phyloP scores from a whole-genome alignment of 2,797 vertebrate genomes.

The Steatocranus sp. region DNA sequence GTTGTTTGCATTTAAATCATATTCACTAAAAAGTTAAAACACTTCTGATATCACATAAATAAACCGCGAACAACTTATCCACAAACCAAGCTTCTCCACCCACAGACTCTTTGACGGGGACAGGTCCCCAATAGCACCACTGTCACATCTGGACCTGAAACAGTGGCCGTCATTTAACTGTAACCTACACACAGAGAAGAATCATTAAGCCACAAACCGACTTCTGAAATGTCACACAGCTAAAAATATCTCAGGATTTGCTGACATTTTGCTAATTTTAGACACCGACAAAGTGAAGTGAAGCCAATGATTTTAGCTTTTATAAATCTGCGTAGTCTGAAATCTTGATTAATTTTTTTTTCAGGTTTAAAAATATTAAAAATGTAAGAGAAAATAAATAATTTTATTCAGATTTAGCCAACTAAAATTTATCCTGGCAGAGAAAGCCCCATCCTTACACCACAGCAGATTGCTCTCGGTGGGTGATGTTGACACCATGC shows the following conservation, averaged over 20 bases:
- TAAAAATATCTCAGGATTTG: not conserved
- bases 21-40: not conserved
- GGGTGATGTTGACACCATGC: slow-evolving; percentile 3
- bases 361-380: not conserved
- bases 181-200: not conserved
- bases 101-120: not conserved
- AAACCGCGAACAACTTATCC: not conserved
- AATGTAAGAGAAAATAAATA: not conserved
- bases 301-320: not conserved
- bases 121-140: not conserved
- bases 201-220: not conserved
- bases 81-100: not conserved
- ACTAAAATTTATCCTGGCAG: not conserved
- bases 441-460: not conserved
- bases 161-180: not conserved
- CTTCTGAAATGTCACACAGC: not conserved
- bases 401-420: not conserved
- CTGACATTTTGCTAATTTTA: not conserved
- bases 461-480: slow-evolving; percentile 22
- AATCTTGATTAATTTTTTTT: not conserved
- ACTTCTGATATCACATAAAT: not conserved
- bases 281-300: not conserved
- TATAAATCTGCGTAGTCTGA: fast-evolving
- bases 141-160: not conserved
- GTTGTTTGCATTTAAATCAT: not conserved